Evolutionary conservation across 2,797 vertebrate genomes (phyloP).

Genomic region (Silurus lanzhouensis): DNA sequence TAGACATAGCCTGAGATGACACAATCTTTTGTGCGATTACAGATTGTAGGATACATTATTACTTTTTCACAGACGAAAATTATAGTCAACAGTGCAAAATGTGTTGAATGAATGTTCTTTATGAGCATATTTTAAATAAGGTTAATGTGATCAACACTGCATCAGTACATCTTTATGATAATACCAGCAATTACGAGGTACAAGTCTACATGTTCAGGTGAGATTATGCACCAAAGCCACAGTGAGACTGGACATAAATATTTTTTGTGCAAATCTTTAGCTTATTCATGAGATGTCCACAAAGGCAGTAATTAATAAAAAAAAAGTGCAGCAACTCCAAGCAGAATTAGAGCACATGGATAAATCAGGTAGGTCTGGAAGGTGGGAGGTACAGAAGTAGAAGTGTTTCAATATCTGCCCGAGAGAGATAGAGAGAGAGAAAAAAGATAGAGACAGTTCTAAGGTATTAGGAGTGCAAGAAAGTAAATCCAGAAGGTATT

Average conservation of each 20-base stretch:
- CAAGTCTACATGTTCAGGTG: constrained; percentile 5
- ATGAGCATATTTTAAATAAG: neutral
- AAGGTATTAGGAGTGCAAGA: no score
- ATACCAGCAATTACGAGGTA: neutral
- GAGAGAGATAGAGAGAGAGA: neutral
- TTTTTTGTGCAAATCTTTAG: neutral
- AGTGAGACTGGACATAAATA: neutral
- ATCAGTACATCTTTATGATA: neutral
- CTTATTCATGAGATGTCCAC: neutral
- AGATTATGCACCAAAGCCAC: neutral
- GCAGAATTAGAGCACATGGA: neutral
- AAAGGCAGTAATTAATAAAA: neutral
- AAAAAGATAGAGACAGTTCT: neutral
- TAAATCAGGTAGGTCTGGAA: neutral
- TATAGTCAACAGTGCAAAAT: neutral
- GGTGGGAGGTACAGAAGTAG: neutral
- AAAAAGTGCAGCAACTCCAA: neutral
- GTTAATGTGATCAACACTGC: neutral
- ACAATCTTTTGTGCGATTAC: no score
- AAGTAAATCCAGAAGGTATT: no score
- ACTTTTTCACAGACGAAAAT: neutral
- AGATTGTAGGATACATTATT: neutral
- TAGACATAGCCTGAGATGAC: neutral
- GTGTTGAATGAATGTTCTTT: neutral
- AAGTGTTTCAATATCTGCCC: neutral